Evolutionary conservation across 2,113 vertebrate species (phyloP).

Genomic region (Corythoichthys intestinalis): DNA sequence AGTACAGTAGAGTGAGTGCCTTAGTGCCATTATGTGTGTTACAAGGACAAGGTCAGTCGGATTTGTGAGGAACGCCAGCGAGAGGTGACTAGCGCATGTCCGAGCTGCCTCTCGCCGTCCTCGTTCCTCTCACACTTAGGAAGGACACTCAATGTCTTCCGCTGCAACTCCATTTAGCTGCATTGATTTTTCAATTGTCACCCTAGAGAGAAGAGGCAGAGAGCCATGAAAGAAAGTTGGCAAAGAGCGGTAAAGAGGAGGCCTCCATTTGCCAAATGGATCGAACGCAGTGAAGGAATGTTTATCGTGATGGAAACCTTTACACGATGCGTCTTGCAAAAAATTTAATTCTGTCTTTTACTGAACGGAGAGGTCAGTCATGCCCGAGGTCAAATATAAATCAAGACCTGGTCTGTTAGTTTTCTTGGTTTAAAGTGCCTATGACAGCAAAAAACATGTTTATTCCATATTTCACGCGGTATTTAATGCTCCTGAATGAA

Average conservation of each 20-base stretch:
- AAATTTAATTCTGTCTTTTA: conserved; percentile 19
- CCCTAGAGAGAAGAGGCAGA: conserved; percentile 37
- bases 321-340: conserved; percentile 18
- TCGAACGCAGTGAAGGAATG: conserved; percentile 55
- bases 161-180: conserved; percentile 73
- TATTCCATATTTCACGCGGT: too few relatives aligned
- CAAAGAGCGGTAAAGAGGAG: conserved; percentile 32
- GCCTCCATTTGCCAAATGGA: conserved; percentile 45
- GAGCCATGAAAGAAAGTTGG: conserved; percentile 45
- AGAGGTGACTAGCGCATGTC: conserved; percentile 39
- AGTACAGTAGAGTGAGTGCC: not conserved
- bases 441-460: too few relatives aligned
- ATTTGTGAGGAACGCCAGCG: conserved; percentile 11
- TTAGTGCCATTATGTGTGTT: not conserved
- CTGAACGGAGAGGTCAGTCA: conserved; percentile 25
- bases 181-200: conserved; percentile 76
- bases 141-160: conserved; percentile 69
- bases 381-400: conserved; percentile 22
- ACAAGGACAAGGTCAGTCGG: conserved; percentile 4
- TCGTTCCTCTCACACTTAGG: conserved; percentile 66
- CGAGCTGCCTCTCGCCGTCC: conserved; percentile 47
- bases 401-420: conserved; percentile 7
- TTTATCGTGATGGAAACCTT: conserved; percentile 37
- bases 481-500: too few relatives aligned
- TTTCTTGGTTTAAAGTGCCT: not conserved